Evolutionary conservation across 2,113 vertebrate genomes (phyloP).

Genomic region (Probosciger aterrimus): DNA sequence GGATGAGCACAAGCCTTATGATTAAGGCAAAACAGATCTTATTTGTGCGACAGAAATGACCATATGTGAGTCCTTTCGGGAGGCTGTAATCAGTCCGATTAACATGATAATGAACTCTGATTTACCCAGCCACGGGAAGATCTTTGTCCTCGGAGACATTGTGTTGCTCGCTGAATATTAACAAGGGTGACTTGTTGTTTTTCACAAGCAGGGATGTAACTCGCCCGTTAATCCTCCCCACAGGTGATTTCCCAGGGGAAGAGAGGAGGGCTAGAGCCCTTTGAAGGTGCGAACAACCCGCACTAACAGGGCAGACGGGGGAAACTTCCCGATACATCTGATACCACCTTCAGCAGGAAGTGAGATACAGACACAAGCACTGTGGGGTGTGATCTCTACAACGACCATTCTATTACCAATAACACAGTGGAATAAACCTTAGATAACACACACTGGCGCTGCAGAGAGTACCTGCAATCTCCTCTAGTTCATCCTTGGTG

Average conservation of each 20-base stretch:
- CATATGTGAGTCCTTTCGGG: background rate
- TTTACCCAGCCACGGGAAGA: background rate
- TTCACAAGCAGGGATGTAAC: rapidly evolving
- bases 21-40: background rate
- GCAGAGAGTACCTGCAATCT: background rate
- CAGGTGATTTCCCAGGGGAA: background rate
- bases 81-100: background rate
- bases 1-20: rapidly evolving
- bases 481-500: rapidly evolving
- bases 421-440: background rate
- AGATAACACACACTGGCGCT: rapidly evolving
- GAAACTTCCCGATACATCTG: background rate
- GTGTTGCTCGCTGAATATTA: background rate
- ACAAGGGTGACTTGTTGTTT: background rate
- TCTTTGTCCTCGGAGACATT: background rate
- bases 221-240: background rate
- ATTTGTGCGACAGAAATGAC: background rate
- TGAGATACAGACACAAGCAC: rapidly evolving
- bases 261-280: background rate
- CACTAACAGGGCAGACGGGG: rapidly evolving
- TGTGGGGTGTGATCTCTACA: rapidly evolving
- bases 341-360: background rate
- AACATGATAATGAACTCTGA: constrained; percentile 22
- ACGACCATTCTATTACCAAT: rapidly evolving
- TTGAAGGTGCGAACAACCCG: background rate